Base-by-base conservation (phyloP, 2,888 invertebrate species). In the Aporophyla nigra region DNA sequence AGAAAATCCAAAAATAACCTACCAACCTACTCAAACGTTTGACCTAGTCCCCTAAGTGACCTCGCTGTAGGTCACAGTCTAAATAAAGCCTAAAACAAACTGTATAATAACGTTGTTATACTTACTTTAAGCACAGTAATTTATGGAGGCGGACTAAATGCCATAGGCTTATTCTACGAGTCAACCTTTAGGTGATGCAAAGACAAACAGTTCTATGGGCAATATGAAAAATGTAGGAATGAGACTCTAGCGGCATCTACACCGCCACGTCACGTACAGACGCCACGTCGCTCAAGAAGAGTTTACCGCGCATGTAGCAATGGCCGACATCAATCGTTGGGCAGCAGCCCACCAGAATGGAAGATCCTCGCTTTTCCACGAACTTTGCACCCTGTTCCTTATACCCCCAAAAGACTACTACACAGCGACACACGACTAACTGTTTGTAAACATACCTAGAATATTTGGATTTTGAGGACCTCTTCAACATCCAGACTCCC, bases 31-130 rank as follows among this genome's bases (percentile, higher is more conserved):
- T 51, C 21, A 58, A 43, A 51, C n/a, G 40, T 58, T 58, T 74
- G 59, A 59, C 53, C 33, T 75, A 76, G n/a, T 43, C 46, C 12
- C 21, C 14, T 9, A 27, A 40, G 6, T 61, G 59, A 67, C 67
- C 61, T 61, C 5, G 21, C n/a, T 16, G 24, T 46, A 24, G 16
- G 53, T 46, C 54, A 54, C 12, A 49, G 16, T 14, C 59, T 27
- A 61, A 58, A 51, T 51, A 58, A 10, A 61, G 1, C 12, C 49
- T 40, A n/a, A 77, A 65, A 53, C 19, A 40, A 27, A 14, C 14
- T 14, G 14, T 24, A 2, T 56, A 24, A 14, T 24, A 24, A 24
- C 14, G 24, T 24, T 56, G 56, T 56, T 56, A 58, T 3, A 58
- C 3, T 27, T 19, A 53, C 9, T 53, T 53, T 21, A 9, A 21